A percentile compares a stretch with the other conserved stretches of the same genome.
These are phyloP conservation scores for Chelon labrosus DNA, from an alignment of 2,797 vertebrate species.

Conservation along the genomic window DNA sequence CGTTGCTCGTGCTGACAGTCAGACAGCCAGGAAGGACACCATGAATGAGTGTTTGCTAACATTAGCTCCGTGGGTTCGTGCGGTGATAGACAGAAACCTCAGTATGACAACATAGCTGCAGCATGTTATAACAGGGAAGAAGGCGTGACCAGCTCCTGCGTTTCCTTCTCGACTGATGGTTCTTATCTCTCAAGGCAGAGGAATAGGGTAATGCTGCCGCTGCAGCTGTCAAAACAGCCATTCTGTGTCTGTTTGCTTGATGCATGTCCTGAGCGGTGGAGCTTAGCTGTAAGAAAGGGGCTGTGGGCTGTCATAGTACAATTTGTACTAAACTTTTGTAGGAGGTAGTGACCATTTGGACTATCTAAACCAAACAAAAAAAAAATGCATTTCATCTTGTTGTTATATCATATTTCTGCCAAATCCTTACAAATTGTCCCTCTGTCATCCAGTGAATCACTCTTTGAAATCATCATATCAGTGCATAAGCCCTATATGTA, in stretches of 20 bases:
- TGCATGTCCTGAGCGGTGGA: slow-evolving; percentile 45
- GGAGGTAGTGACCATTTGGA: slow-evolving; percentile 28
- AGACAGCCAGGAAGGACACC: slow-evolving; percentile 32
- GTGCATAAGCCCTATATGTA: slow-evolving; percentile 69
- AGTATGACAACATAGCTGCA: slow-evolving; percentile 58
- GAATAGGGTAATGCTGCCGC: slow-evolving; percentile 53
- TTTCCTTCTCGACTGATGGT: slow-evolving; percentile 67
- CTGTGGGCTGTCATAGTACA: slow-evolving; percentile 39
- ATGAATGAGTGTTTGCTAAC: slow-evolving; percentile 45
- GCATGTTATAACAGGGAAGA: slow-evolving; percentile 47
- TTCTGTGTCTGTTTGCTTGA: slow-evolving; percentile 53
- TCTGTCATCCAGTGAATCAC: slow-evolving; percentile 39
- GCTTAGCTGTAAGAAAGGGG: slow-evolving; percentile 36
- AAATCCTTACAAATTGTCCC: slow-evolving; percentile 58
- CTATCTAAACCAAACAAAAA: slow-evolving; percentile 31
- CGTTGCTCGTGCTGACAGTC: slow-evolving; percentile 40
- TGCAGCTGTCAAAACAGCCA: slow-evolving; percentile 67
- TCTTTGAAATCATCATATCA: slow-evolving; percentile 70
- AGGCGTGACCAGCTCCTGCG: slow-evolving; percentile 54
- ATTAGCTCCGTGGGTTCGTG: slow-evolving; percentile 50
- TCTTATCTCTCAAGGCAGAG: slow-evolving; percentile 68
- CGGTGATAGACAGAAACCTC: slow-evolving; percentile 50
- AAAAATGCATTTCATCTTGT: slow-evolving; percentile 47
- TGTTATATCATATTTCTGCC: slow-evolving; percentile 51
- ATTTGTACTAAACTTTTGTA: slow-evolving; percentile 32